A percentile compares a stretch with the other conserved stretches of the same genome.
Evolutionary conservation across 2,888 invertebrate genomes (phyloP).

Genomic region (Luperina nickerlii): DNA sequence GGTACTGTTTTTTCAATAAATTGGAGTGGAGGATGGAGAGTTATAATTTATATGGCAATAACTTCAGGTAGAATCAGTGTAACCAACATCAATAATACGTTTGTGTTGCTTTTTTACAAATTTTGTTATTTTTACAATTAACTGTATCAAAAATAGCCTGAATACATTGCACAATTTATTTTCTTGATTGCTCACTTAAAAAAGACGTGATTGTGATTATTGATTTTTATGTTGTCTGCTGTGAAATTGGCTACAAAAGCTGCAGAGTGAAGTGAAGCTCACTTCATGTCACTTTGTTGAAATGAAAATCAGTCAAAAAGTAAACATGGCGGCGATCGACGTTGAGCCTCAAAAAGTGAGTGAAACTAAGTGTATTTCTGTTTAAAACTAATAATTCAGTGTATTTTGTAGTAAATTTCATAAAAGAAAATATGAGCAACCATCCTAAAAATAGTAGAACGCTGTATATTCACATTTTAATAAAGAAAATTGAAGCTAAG

Average conservation of each 20-base stretch:
- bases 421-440: conserved; percentile 17
- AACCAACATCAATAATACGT: conserved; percentile 16
- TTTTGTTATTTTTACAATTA: neutral
- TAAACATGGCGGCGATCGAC: conserved; percentile 91
- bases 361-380: conserved; percentile 63
- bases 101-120: neutral
- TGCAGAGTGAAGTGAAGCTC: conserved; percentile 37
- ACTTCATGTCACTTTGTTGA: conserved; percentile 66
- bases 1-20: neutral
- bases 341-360: conserved; percentile 87
- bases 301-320: conserved; percentile 78
- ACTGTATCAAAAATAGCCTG: too few species aligned
- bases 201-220: conserved; percentile 4
- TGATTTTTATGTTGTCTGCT: conserved; percentile 20
- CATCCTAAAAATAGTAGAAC: neutral
- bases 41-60: conserved; percentile 9
- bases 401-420: neutral
- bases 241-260: conserved; percentile 68
- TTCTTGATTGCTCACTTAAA: neutral
- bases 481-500: conserved; percentile 58
- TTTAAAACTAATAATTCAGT: conserved; percentile 22
- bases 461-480: conserved; percentile 38
- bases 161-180: neutral
- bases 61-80: neutral
- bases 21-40: neutral